Evolutionary conservation across 2,797 vertebrate species (phyloP).

Genomic region (Myripristis murdjan): DNA sequence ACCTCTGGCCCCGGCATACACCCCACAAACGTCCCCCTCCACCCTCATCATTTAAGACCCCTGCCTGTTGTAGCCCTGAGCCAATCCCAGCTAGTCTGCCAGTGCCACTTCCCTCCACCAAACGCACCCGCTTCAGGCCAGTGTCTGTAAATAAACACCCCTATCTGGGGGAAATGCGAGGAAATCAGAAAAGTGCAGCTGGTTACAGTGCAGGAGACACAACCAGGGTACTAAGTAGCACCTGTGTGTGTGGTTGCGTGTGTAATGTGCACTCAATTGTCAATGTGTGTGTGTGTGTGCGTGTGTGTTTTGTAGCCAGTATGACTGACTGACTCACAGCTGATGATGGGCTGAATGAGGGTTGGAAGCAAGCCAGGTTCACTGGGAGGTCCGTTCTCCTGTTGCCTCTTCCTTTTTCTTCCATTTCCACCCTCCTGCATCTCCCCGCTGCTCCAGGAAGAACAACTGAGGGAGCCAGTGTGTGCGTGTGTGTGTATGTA

Average conservation of each 20-base stretch:
- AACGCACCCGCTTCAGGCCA: conserved; percentile 15
- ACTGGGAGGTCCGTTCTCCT: conserved; percentile 77
- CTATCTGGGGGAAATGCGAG: conserved; percentile 31
- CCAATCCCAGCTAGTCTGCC: conserved; percentile 6
- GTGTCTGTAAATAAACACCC: conserved; percentile 13
- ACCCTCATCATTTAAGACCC: conserved; percentile 29
- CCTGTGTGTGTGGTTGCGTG: conserved; percentile 2
- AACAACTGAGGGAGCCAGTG: conserved; percentile 56
- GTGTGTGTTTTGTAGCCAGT: conserved; percentile 61
- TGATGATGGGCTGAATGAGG: conserved; percentile 90
- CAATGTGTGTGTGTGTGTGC: conserved; percentile 78
- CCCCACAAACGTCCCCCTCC: not conserved
- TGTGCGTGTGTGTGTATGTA: conserved; percentile 10
- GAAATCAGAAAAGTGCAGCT: conserved; percentile 84
- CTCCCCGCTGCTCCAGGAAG: conserved; percentile 71
- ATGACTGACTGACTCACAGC: conserved; percentile 91
- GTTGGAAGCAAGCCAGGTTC: conserved; percentile 92
- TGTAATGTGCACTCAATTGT: conserved; percentile 59
- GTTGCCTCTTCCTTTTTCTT: conserved; percentile 54
- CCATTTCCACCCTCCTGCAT: conserved; percentile 27
- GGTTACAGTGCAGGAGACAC: conserved; percentile 86
- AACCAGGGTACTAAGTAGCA: conserved; percentile 48
- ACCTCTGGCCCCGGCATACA: conserved; percentile 69
- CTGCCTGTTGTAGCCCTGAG: not conserved
- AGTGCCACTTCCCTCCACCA: not conserved